Conservation (phyloP, 1,140 invertebrate species). For the Heliconius himera region DNA sequence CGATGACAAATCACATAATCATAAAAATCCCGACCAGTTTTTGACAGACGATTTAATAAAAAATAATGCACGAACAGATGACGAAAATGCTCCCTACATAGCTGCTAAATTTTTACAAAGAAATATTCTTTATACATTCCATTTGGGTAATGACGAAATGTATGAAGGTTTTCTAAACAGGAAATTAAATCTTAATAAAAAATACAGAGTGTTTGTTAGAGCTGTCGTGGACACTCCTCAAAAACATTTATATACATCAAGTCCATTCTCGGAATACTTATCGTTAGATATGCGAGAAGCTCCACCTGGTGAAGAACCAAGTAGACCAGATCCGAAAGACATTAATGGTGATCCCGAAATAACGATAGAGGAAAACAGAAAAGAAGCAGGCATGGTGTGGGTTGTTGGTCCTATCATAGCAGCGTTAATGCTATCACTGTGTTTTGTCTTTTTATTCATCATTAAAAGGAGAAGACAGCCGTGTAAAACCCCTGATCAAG, state of each 20-base stretch:
- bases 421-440: conserved; percentile 88
- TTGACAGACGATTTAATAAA: conserved; percentile 92
- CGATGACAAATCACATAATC: conserved; percentile 90
- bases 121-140: conserved; percentile 95
- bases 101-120: conserved; percentile 95
- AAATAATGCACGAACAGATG: conserved; percentile 85
- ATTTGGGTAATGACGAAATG: conserved; percentile 92
- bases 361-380: conserved; percentile 88
- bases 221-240: conserved; percentile 97
- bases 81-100: conserved; percentile 92
- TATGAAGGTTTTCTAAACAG: conserved; percentile 95
- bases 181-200: conserved; percentile 90
- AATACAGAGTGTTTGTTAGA: conserved; percentile 95
- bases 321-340: conserved; percentile 90
- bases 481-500: conserved; percentile 94
- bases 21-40: conserved; percentile 92
- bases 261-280: conserved; percentile 94
- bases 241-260: conserved; percentile 97
- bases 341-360: conserved; percentile 89
- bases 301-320: conserved; percentile 92
- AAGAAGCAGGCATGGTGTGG: conserved; percentile 93
- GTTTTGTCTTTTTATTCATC: conserved; percentile 89
- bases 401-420: conserved; percentile 92
- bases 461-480: conserved; percentile 91
- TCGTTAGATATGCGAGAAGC: conserved; percentile 94